Evolutionary conservation across 2,888 invertebrate species (phyloP), one percentile per base, ranked within the genome.

Genomic region (Molorchus minor): DNA sequence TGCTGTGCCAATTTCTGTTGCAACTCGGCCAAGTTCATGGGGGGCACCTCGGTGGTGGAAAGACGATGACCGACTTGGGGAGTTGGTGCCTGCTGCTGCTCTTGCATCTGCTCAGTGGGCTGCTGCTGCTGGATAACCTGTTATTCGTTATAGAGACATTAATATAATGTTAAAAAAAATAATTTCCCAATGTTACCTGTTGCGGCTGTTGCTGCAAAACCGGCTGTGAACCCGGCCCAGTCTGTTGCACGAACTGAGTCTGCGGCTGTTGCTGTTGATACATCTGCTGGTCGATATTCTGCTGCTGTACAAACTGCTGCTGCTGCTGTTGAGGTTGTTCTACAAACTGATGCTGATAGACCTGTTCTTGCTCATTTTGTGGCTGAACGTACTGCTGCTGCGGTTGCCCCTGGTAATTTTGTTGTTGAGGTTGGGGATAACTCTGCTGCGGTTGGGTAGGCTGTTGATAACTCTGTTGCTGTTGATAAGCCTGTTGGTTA

Each of bases 191-290:
- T n/a, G 10, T 33, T n/a, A 33, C 33, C 19, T 41, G 54, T 41
- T 82, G 69, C 63, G 68, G 71, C 38, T 71, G 69, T 45, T 82
- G 71, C 62, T 81, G 81, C 57, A 82, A 81, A 0, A 80, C 71
- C n/a, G 76, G 58, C 16, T 59, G 61, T 0, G 56, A 25, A 16
- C 38, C 54, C 41, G 82, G 70, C 62, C 62, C 68, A 21, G 68
- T 64, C 43, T 81, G 81, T 17, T 59, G 56, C 17, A 46, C 13
- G 21, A 46, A 44, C 41, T 56, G 56, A 10, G 64, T 63, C 38
- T 49, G 53, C 13, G 20, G 49, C 58, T 58, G 58, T 33, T 46
- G 61, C 40, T 63, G 67, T 21, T 58, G 58, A 19, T 52, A 55
- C 40, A 53, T 43, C 33, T 58, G 58, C 33, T 58, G 58, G 20